Conservation (phyloP, 1,140 invertebrate genomes). For the Aphidius gifuensis region DNA sequence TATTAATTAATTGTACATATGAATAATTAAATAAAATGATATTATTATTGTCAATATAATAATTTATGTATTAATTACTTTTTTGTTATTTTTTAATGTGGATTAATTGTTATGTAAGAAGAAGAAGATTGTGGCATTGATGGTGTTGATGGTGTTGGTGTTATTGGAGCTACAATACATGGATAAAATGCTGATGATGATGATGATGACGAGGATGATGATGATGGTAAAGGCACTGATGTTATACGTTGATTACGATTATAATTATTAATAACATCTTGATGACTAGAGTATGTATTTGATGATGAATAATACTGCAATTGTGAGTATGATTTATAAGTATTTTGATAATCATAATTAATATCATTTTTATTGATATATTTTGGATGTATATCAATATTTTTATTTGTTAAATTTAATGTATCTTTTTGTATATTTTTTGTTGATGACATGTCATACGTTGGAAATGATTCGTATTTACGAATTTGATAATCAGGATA, state of each 20-base stretch:
- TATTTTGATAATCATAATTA: conserved; percentile 39
- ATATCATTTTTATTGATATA: conserved; percentile 39
- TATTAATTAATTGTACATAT: too few relatives aligned
- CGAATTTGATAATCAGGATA: conserved; percentile 39
- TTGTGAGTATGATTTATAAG: conserved; percentile 41
- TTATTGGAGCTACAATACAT: conserved; percentile 47
- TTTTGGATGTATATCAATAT: conserved; percentile 31
- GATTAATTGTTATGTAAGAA: conserved; percentile 45
- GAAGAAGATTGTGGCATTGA: too few relatives aligned
- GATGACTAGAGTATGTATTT: conserved; percentile 41
- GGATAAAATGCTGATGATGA: conserved; percentile 44
- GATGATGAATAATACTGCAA: conserved; percentile 43
- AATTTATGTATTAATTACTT: background rate
- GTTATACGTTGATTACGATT: conserved; percentile 42
- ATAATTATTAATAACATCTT: conserved; percentile 35
- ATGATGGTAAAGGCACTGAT: conserved; percentile 41
- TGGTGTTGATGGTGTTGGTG: conserved; percentile 29
- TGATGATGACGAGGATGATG: conserved; percentile 30
- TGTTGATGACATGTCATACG: conserved; percentile 31
- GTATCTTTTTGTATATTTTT: conserved; percentile 30
- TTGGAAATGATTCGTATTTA: conserved; percentile 30
- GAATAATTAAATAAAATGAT: too few relatives aligned
- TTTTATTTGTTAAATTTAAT: conserved; percentile 33
- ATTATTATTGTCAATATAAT: too few relatives aligned
- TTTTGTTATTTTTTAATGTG: conserved; percentile 35